Conservation (phyloP, 2,888 invertebrate genomes). For the Griposia aprilina region DNA sequence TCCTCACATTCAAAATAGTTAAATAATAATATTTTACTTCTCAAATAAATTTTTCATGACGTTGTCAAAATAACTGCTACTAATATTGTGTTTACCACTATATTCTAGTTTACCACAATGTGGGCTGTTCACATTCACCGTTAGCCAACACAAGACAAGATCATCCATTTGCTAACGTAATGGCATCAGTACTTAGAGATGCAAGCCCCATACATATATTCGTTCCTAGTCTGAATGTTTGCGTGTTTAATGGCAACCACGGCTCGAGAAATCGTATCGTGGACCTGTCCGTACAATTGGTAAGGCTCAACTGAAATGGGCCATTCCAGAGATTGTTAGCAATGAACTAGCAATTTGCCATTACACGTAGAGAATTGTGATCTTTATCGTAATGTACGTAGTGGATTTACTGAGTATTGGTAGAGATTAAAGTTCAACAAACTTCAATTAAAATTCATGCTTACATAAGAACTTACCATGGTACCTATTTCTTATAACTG, state of each 20-base stretch:
- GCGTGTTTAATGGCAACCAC: conserved; percentile 54
- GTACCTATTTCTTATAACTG: not conserved
- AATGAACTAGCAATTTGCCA: conserved; percentile 61
- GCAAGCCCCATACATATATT: conserved; percentile 48
- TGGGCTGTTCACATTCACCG: conserved; percentile 14
- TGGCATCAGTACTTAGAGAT: conserved; percentile 35
- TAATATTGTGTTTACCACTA: no score
- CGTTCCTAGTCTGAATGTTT: conserved; percentile 40
- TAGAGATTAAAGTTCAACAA: conserved; percentile 47
- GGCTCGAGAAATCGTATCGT: conserved; percentile 55
- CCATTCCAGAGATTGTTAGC: conserved; percentile 58
- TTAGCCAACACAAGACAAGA: conserved; percentile 7
- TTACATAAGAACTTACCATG: not conserved
- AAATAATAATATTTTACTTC: no score
- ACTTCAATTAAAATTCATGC: conserved; percentile 24
- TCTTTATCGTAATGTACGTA: conserved; percentile 56
- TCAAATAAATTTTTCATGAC: no score
- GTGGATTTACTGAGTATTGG: conserved; percentile 51
- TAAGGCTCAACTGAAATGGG: conserved; percentile 64
- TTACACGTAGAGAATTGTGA: conserved; percentile 62
- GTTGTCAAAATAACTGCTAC: no score
- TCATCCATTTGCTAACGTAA: conserved; percentile 43
- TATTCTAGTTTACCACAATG: not conserved
- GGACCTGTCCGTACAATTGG: conserved; percentile 55
- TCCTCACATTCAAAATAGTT: no score